Evolutionary conservation across 2,888 invertebrate genomes (phyloP).

Genomic region (Zaprionus obscuricornis): DNA sequence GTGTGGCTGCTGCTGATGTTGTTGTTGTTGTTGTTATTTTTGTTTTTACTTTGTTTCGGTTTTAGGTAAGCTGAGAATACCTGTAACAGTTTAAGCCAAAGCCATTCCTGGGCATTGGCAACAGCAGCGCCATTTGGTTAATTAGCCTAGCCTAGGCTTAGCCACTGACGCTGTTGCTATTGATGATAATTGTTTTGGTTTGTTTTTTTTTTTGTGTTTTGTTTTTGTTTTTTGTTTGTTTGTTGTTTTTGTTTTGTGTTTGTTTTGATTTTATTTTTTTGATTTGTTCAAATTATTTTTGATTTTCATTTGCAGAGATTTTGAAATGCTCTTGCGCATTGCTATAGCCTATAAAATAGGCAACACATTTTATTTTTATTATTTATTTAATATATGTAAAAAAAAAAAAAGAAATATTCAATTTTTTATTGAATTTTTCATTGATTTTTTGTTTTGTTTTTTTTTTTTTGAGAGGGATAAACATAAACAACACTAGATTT

Average conservation of each 20-base stretch:
- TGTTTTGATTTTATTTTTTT: constrained; percentile 17
- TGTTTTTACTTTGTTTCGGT: too few relatives aligned
- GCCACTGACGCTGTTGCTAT: constrained; percentile 14
- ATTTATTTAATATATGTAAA: too few relatives aligned
- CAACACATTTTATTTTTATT: constrained; percentile 42
- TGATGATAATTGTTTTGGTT: too few relatives aligned
- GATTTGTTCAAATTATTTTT: constrained; percentile 21
- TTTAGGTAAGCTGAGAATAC: constrained; percentile 56
- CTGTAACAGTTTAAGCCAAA: constrained; percentile 53
- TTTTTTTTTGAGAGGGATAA: too few relatives aligned
- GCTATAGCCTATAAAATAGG: constrained; percentile 45
- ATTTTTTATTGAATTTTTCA: too few relatives aligned
- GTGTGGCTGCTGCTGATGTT: too few relatives aligned
- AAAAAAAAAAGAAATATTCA: too few relatives aligned
- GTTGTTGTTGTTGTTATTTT: too few relatives aligned
- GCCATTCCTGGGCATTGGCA: constrained; percentile 63
- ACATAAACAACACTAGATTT: constrained; percentile 33
- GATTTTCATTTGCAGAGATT: constrained; percentile 19
- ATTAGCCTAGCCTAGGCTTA: constrained; percentile 33
- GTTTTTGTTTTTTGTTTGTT: background rate
- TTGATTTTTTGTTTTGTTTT: too few relatives aligned
- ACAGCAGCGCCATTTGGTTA: constrained; percentile 56
- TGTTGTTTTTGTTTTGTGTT: constrained; percentile 7
- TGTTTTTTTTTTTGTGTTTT: too few relatives aligned
- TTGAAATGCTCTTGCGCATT: constrained; percentile 10